Evolutionary conservation across 2,113 vertebrate genomes (phyloP).

Genomic region (Lates calcarifer): DNA sequence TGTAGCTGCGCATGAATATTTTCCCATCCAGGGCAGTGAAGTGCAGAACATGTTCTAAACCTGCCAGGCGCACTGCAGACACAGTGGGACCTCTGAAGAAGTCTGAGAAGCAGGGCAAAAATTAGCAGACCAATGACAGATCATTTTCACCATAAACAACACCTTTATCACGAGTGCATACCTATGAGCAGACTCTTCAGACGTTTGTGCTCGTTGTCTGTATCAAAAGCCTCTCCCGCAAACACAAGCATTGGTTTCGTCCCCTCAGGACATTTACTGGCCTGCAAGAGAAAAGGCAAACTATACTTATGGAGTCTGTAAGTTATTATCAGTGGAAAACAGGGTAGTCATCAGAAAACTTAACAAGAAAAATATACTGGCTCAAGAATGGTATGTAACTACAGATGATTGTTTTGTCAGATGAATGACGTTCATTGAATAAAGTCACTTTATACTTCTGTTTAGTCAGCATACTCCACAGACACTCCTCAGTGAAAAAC

Average conservation of each 20-base stretch:
- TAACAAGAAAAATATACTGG: neutral
- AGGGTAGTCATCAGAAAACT: neutral
- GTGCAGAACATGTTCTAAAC: slow-evolving; percentile 93
- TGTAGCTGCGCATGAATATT: slow-evolving; percentile 96
- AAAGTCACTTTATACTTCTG: neutral
- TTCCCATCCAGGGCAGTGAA: slow-evolving; percentile 93
- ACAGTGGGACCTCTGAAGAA: slow-evolving; percentile 95
- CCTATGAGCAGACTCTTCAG: slow-evolving; percentile 93
- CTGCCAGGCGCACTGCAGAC: slow-evolving; percentile 91
- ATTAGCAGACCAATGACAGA: neutral
- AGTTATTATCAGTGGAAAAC: no score
- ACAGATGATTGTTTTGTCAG: no score
- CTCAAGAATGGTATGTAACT: neutral
- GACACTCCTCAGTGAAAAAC: neutral
- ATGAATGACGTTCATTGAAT: no score
- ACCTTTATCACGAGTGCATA: slow-evolving; percentile 52
- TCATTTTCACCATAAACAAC: neutral
- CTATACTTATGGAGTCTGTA: neutral
- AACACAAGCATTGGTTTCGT: slow-evolving; percentile 97
- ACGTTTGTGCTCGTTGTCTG: slow-evolving; percentile 88
- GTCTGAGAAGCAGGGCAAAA: slow-evolving; percentile 81
- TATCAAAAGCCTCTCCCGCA: slow-evolving; percentile 92
- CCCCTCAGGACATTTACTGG: slow-evolving; percentile 91
- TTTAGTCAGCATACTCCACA: no score
- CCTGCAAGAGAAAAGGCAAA: slow-evolving; percentile 77